Base-by-base conservation (phyloP, 2,888 invertebrate species). In the Drepanosiphum platanoidis region DNA sequence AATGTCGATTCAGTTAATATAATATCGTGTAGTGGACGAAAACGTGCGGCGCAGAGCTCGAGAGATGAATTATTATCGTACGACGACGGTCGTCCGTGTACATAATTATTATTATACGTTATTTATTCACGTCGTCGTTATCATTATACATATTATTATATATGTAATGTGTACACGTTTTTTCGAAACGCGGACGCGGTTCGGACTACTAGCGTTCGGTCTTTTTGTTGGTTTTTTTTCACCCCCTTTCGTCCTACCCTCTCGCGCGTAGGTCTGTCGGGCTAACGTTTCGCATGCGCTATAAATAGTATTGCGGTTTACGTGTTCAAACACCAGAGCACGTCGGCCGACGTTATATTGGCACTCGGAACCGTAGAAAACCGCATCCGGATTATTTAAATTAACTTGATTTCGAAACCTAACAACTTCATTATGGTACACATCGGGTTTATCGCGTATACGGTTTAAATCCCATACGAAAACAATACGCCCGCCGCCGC, bases 351-450 rank as follows among this genome's bases (percentile, higher is more conserved):
- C 18, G 34, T 9, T 34, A 36, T 77, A 61, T 77, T 77, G 75
- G 58, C 27, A 77, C 46, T 77, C 58, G 58, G 36, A 58, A 36
- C 36, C 36, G 27, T 36, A n/a, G 58, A 34, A 77, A 77, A 77
- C 46, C 58, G 9, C 75, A 61, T 58, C 13, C n/a, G 75, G 75
- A 58, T 77, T 77, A 77, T 77, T 77, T 34, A 58, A 77, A 61
- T 77, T 61, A 61, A 77, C 75, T 77, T 58, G 36, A 77, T 77
- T 77, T 77, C 75, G 58, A 77, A 77, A 61, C 58, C 75, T 77
- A 77, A 77, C 75, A 61, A 36, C 58, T 36, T 77, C 75, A 27
- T 77, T 61, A 61, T n/a, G n/a, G n/a, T 61, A 64, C 64, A 27
- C 64, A 11, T 15, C 8, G 64, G 64, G 30, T 9, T n/a, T 64